A percentile compares a stretch with the other conserved stretches of the same genome.
Evolutionary conservation across 2,888 invertebrate genomes (phyloP).

Genomic region (Ectemnius cavifrons): DNA sequence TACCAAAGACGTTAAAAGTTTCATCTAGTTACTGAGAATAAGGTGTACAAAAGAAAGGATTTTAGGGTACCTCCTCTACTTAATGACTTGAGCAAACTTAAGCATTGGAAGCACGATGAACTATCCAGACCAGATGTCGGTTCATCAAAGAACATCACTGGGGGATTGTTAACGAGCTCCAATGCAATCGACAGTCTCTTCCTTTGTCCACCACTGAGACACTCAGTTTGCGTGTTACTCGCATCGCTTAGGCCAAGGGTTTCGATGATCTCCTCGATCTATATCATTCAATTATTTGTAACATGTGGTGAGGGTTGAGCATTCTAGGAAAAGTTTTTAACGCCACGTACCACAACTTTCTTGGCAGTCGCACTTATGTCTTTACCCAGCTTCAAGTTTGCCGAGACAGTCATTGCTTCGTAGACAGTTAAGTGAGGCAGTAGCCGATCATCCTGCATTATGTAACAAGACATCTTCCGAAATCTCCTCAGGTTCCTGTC

Average conservation of each 20-base stretch:
- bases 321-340: background rate
- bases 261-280: constrained; percentile 88
- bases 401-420: constrained; percentile 96
- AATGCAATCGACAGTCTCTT: constrained; percentile 94
- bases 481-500: constrained; percentile 92
- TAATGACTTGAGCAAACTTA: constrained; percentile 91
- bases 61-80: constrained; percentile 85
- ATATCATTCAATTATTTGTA: background rate
- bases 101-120: constrained; percentile 95
- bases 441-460: constrained; percentile 96
- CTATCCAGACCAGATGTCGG: constrained; percentile 96
- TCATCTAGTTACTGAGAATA: background rate
- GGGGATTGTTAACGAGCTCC: constrained; percentile 96
- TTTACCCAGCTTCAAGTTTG: constrained; percentile 93
- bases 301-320: background rate
- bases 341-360: constrained; percentile 84
- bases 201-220: constrained; percentile 93
- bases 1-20: background rate
- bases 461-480: constrained; percentile 96
- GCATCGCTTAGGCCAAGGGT: constrained; percentile 90
- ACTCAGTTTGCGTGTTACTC: constrained; percentile 87
- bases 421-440: constrained; percentile 93
- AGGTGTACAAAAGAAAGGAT: background rate
- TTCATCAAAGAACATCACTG: constrained; percentile 98
- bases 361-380: constrained; percentile 86